These are phyloP conservation scores for Sogatella furcifera DNA, from an alignment of 1,140 invertebrate genomes.

Conservation along the genomic window DNA sequence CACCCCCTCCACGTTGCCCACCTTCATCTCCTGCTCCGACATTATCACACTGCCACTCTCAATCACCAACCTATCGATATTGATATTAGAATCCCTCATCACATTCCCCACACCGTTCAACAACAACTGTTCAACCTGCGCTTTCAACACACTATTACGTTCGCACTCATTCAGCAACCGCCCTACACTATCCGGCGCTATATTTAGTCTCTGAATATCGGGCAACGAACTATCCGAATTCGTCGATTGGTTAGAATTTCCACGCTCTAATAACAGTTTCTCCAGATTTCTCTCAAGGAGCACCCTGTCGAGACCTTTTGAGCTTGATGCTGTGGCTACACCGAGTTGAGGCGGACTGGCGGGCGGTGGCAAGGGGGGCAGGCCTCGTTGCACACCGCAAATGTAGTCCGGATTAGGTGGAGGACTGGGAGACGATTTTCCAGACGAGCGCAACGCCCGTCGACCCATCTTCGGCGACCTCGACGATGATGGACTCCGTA, in stretches of 20 bases:
- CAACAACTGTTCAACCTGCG: conserved; percentile 7
- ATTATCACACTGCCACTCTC: not conserved
- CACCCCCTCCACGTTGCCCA: not conserved
- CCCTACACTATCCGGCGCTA: not conserved
- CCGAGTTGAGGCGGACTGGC: conserved; percentile 24
- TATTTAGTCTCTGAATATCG: not conserved
- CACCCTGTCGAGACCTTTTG: conserved; percentile 43
- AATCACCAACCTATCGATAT: conserved; percentile 3
- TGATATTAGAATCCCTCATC: conserved; percentile 2
- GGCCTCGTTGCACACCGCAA: not conserved
- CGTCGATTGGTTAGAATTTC: conserved; percentile 8
- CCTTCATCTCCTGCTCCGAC: conserved; percentile 5
- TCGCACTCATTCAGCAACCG: not conserved
- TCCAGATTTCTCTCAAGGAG: conserved; percentile 47
- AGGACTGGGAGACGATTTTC: conserved; percentile 1
- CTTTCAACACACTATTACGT: not conserved
- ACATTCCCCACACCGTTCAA: not conserved
- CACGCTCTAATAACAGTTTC: conserved; percentile 33
- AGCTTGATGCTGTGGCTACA: conserved; percentile 5
- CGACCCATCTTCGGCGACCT: conserved; percentile 46
- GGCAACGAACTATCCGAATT: conserved; percentile 4
- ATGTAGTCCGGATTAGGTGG: conserved; percentile 11
- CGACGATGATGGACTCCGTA: conserved; percentile 30
- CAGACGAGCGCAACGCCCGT: conserved; percentile 33
- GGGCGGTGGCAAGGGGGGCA: conserved; percentile 22